These are phyloP conservation scores for Artibeus lituratus DNA, from an alignment of 2,797 vertebrate species.

Conservation along the genomic window DNA sequence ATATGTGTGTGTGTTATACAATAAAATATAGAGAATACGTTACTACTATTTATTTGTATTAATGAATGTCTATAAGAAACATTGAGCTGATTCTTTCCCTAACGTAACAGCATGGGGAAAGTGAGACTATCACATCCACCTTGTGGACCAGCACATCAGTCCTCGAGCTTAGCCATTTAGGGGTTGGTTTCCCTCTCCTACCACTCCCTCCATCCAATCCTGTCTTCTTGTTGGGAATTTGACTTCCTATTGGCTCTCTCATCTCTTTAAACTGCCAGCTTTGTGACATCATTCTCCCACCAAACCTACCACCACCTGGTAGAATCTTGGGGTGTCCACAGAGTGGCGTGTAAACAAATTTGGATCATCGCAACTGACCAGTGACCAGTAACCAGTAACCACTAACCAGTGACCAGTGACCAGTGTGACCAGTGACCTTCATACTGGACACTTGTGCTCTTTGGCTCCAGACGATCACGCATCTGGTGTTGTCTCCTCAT, in stretches of 20 bases:
- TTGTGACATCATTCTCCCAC: constrained; percentile 47
- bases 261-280: constrained; percentile 10
- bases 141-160: not conserved
- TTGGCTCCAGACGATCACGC: not conserved
- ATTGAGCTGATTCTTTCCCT: not conserved
- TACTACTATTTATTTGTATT: not conserved
- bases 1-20: too few species aligned
- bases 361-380: not conserved
- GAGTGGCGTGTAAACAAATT: not conserved
- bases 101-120: not conserved
- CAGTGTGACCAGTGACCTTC: not conserved
- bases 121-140: not conserved
- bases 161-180: not conserved
- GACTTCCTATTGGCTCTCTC: not conserved
- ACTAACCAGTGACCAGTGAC: not conserved
- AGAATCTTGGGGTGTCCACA: constrained; percentile 49
- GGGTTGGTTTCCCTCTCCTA: not conserved
- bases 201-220: not conserved
- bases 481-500: not conserved
- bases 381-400: not conserved
- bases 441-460: not conserved
- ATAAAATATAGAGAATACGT: not conserved
- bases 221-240: not conserved
- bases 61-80: not conserved
- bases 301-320: not conserved